Evolutionary conservation across 2,113 vertebrate genomes (phyloP).

Genomic region (human): GRCh38 chr5:5579001-5579500

Average conservation of each 20-base stretch:
- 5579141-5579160: fast-evolving
- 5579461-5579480: not conserved
- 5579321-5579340: not conserved
- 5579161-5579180: not conserved
- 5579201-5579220: not conserved
- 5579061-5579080: not conserved
- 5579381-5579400: not conserved
- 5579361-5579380: not conserved
- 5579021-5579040: not conserved
- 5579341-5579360: not conserved
- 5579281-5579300: not conserved
- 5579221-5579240: not conserved
- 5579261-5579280: not conserved
- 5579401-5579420: not conserved
- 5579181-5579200: not conserved
- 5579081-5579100: fast-evolving
- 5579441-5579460: too few species aligned
- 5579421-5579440: not conserved
- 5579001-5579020: fast-evolving
- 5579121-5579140: fast-evolving
- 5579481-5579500: not conserved
- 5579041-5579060: fast-evolving
- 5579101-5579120: fast-evolving
- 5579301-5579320: not conserved
- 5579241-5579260: not conserved